Evolutionary conservation across 2,797 vertebrate genomes (phyloP).

Genomic region (Phalanger gymnotis): DNA sequence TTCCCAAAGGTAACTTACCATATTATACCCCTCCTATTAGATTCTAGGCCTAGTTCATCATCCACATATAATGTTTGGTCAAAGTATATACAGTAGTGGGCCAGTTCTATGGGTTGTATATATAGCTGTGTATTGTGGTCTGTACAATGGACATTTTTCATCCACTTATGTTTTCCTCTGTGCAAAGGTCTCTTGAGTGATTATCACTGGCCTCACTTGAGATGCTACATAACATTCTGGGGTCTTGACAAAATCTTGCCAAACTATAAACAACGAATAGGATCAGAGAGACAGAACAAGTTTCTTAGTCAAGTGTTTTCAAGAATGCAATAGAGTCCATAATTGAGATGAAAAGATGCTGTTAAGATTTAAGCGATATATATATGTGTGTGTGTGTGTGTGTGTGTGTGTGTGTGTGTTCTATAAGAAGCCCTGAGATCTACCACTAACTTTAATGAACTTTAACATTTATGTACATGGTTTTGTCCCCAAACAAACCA

Average conservation of each 20-base stretch:
- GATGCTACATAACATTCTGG: not conserved
- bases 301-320: not conserved
- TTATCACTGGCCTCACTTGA: not conserved
- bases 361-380: conserved; percentile 8
- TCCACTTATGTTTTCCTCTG: not conserved
- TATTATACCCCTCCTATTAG: not conserved
- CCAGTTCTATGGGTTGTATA: not conserved
- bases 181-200: not conserved
- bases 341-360: not conserved
- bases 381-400: too few species aligned
- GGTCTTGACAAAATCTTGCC: not conserved
- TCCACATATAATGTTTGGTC: not conserved
- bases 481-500: not conserved
- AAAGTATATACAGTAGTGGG: not conserved
- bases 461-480: not conserved
- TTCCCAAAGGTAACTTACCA: not conserved
- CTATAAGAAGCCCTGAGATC: not conserved
- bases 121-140: not conserved
- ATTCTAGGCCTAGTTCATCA: not conserved
- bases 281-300: not conserved
- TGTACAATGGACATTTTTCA: not conserved
- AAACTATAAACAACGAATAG: not conserved
- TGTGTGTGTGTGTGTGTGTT: too few species aligned
- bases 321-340: not conserved
- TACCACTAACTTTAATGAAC: not conserved